Conservation (phyloP, 1,140 invertebrate species). For the Drosophila auraria region DNA sequence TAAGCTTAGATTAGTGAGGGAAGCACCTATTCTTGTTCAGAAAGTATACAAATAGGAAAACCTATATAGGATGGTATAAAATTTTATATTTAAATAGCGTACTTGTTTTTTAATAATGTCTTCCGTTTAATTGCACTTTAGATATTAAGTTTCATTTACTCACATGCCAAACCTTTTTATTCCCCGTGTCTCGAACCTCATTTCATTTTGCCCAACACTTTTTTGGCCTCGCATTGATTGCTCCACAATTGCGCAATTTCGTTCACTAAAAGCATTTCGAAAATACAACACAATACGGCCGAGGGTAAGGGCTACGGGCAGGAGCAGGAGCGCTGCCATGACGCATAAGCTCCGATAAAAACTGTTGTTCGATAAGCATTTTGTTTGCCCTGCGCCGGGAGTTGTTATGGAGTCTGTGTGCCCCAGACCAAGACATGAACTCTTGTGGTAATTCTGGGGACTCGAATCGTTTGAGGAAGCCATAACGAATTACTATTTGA, state of each 20-base stretch:
- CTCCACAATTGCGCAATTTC: constrained; percentile 79
- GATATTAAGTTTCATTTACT: too few species aligned
- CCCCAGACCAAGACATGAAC: constrained; percentile 32
- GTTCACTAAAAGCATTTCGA: constrained; percentile 65
- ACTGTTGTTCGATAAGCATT: constrained; percentile 77
- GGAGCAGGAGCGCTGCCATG: constrained; percentile 59
- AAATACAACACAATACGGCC: constrained; percentile 42
- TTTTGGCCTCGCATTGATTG: constrained; percentile 79
- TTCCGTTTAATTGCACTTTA: too few species aligned
- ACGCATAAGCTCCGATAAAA: constrained; percentile 77
- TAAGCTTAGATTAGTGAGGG: too few species aligned
- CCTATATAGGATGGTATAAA: too few species aligned
- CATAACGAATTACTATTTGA: constrained; percentile 32
- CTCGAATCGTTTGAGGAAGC: constrained; percentile 20
- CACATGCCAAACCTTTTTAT: neutral
- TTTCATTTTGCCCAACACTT: constrained; percentile 60
- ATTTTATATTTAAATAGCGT: too few species aligned
- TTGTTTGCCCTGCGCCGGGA: constrained; percentile 54
- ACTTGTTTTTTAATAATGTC: too few species aligned
- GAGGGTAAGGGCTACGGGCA: neutral
- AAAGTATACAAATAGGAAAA: too few species aligned
- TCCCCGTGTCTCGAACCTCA: constrained; percentile 4
- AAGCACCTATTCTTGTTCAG: too few species aligned
- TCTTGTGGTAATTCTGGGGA: constrained; percentile 20
- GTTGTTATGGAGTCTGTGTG: constrained; percentile 57